A percentile compares a stretch with the other conserved stretches of the same genome.
Conservation (phyloP, 2,888 invertebrate species). For the Conops quadrifasciatus region DNA sequence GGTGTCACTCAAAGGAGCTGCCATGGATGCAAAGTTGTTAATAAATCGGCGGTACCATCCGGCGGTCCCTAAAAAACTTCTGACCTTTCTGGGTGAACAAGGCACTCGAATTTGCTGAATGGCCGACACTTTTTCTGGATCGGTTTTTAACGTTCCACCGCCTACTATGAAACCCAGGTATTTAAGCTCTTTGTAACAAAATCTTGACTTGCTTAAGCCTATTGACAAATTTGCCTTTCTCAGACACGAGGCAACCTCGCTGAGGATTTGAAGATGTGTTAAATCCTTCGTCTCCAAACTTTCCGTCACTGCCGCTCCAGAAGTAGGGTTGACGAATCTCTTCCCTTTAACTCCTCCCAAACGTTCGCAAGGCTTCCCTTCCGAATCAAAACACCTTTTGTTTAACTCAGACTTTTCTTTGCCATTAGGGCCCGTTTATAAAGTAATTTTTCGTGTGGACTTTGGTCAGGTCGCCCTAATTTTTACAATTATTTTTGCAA, state of each 20-base stretch:
- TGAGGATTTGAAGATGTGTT: not conserved
- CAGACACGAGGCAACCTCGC: not conserved
- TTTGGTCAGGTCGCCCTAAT: no score
- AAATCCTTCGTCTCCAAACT: no score
- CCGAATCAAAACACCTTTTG: no score
- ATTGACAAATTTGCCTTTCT: not conserved
- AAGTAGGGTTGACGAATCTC: no score
- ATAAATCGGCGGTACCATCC: constrained; percentile 24
- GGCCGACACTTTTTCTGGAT: not conserved
- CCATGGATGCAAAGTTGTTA: constrained; percentile 1
- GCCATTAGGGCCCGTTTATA: no score
- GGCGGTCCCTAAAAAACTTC: constrained; percentile 18
- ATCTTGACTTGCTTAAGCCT: not conserved
- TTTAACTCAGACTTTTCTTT: no score
- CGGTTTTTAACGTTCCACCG: not conserved
- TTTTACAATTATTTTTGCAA: no score
- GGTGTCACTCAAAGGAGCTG: constrained; percentile 4
- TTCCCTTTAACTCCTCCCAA: no score
- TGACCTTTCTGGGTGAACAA: not conserved
- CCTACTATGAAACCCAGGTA: not conserved
- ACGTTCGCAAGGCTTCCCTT: no score
- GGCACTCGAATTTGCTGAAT: not conserved
- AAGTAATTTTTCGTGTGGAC: no score
- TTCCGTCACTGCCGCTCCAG: no score
- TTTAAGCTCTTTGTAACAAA: not conserved